phyloP scores from a whole-genome alignment of 2,113 vertebrate genomes.

The Anoura caudifer region DNA sequence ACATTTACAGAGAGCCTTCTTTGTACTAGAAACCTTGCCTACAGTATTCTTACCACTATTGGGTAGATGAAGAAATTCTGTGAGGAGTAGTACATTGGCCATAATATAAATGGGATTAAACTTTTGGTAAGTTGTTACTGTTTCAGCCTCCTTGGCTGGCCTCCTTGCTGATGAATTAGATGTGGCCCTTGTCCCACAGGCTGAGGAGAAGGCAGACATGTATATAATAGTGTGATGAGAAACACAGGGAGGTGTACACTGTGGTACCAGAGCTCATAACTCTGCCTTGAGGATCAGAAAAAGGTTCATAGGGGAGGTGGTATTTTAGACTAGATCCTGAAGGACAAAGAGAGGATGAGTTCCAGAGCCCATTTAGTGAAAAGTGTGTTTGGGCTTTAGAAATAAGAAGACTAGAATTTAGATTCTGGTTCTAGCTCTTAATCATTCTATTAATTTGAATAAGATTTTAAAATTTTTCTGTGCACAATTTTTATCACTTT shows the following conservation, averaged over 20 bases:
- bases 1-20: neutral
- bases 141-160: neutral
- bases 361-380: neutral
- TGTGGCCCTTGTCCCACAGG: neutral
- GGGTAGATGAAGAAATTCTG: neutral
- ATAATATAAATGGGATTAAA: neutral
- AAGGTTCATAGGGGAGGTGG: neutral
- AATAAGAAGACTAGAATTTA: neutral
- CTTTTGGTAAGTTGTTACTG: neutral
- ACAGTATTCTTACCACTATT: neutral
- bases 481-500: neutral
- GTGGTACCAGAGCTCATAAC: neutral
- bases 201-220: neutral
- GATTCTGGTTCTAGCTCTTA: neutral
- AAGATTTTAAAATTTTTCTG: neutral
- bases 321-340: neutral
- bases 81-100: neutral
- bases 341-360: neutral
- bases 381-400: neutral
- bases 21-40: neutral
- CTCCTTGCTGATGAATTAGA: neutral
- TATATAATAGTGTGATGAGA: neutral
- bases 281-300: neutral
- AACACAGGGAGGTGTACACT: neutral
- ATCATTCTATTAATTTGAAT: neutral